Percentiles rank a stretch among this genome's conserved stretches.
Conservation (phyloP, 2,888 invertebrate species). For the Arctia plantaginis region DNA sequence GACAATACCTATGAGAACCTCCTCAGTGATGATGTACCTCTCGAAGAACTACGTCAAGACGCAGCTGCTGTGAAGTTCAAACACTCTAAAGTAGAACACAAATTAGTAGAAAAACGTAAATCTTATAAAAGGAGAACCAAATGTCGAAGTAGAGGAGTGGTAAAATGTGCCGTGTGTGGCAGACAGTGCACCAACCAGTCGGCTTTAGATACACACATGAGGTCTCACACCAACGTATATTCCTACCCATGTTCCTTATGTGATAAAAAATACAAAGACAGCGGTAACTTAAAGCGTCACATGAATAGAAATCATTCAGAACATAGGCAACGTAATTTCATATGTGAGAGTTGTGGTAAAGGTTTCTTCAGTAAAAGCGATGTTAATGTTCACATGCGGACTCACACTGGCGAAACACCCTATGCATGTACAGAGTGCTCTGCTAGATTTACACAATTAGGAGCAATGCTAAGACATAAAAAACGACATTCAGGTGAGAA, state of each 20-base stretch:
- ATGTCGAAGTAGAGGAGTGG: slow-evolving; percentile 34
- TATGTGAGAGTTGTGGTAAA: slow-evolving; percentile 79
- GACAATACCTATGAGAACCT: slow-evolving; percentile 41
- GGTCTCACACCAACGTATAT: slow-evolving; percentile 69
- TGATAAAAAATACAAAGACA: slow-evolving; percentile 71
- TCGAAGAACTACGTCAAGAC: slow-evolving; percentile 23
- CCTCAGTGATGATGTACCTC: slow-evolving; percentile 36
- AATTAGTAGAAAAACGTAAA: slow-evolving; percentile 33
- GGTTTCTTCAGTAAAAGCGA: slow-evolving; percentile 70
- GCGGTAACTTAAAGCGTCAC: slow-evolving; percentile 69
- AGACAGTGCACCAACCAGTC: slow-evolving; percentile 64
- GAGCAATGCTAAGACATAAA: slow-evolving; percentile 69
- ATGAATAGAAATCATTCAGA: slow-evolving; percentile 63
- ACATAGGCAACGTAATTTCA: slow-evolving; percentile 63
- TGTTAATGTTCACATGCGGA: slow-evolving; percentile 71
- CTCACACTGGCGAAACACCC: slow-evolving; percentile 78
- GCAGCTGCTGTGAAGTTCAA: slow-evolving; percentile 30
- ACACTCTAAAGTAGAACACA: slow-evolving; percentile 11
- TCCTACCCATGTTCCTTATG: slow-evolving; percentile 68
- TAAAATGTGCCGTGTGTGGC: slow-evolving; percentile 65
- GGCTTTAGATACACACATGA: slow-evolving; percentile 64
- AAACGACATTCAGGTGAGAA: slow-evolving; percentile 68
- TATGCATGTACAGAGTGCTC: slow-evolving; percentile 70
- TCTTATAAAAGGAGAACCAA: slow-evolving; percentile 48
- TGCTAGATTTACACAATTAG: slow-evolving; percentile 68